Evolutionary conservation across 2,113 vertebrate species (phyloP), one percentile per base, ranked within the genome.

Genomic region (Chauna torquata): DNA sequence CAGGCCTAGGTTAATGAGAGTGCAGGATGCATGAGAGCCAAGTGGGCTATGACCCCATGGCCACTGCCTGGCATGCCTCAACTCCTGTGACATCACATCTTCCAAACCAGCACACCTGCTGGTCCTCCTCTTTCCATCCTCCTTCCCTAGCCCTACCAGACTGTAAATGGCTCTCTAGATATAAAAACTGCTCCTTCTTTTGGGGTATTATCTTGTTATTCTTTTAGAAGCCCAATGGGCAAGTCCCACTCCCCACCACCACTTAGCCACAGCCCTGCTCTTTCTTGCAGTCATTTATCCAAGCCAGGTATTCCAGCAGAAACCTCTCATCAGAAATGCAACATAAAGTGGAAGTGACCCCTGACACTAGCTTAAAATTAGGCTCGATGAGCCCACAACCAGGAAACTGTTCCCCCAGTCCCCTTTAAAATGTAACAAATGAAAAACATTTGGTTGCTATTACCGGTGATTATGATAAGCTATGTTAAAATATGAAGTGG

Each of bases 391-490:
- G 52, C 50, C 78, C 78, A 80, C 91, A 92, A 87, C 59, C 69
- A 93, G 96, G 87, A 93, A 96, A 93, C 86, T 90, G 72, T 42
- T 94, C 44, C 62, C 86, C 79, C 68, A 70, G 44, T 59, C 59
- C 52, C 82, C 58, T 92, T 85, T 40, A 88, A 91, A 87, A 80
- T 23, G 62, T 86, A 93, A 82, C 77, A 97, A 97, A 97, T 97
- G 68, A 96, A 95, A 92, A 96, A 94, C 97, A 97, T 97, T 98
- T 98, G 98, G 95, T 97, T 97, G 83, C 94, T 74, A 97, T 98
- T 97, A 97, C 83, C 23, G 74, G 89, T 90, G 90, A 95, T 96
- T 96, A 96, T 86, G 94, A 97, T 92, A 92, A 90, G 88, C 82
- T 82, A 85, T 66, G 86, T 42, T 92, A 95, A 95, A 96, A 91